Conservation (phyloP, 2,113 vertebrate species). For the Sterrhoptilus dennistouni region DNA sequence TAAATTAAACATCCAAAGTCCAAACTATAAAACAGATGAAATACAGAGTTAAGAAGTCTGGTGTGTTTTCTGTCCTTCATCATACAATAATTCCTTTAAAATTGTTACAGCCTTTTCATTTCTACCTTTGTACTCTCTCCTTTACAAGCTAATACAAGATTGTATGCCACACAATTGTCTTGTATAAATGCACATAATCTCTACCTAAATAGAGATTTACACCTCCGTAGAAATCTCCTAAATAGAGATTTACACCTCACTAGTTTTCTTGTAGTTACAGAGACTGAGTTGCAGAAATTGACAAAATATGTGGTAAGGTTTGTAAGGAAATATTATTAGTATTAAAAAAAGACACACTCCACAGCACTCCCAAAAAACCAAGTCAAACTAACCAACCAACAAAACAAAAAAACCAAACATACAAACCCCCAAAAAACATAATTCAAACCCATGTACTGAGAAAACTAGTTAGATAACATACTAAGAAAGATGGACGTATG, state of each 20-base stretch:
- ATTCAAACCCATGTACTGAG: background rate
- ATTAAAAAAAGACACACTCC: rapidly evolving
- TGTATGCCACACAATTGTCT: background rate
- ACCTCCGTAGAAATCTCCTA: background rate
- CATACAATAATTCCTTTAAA: background rate
- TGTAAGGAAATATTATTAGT: background rate
- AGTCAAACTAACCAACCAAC: background rate
- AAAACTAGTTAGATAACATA: background rate
- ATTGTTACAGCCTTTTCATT: background rate
- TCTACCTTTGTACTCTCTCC: background rate
- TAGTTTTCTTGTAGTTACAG: background rate
- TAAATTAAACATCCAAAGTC: background rate
- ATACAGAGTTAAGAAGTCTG: background rate
- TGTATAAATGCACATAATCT: background rate
- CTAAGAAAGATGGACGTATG: background rate
- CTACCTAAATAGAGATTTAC: background rate
- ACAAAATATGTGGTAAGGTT: background rate
- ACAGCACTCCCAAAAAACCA: rapidly evolving
- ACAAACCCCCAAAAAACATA: background rate
- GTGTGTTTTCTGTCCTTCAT: background rate
- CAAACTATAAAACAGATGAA: background rate
- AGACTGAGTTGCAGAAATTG: background rate
- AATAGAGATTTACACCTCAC: background rate
- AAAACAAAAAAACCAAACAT: background rate
- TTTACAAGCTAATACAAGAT: background rate